Evolutionary conservation across 2,888 invertebrate genomes (phyloP).

Genomic region (Athalia rosae): DNA sequence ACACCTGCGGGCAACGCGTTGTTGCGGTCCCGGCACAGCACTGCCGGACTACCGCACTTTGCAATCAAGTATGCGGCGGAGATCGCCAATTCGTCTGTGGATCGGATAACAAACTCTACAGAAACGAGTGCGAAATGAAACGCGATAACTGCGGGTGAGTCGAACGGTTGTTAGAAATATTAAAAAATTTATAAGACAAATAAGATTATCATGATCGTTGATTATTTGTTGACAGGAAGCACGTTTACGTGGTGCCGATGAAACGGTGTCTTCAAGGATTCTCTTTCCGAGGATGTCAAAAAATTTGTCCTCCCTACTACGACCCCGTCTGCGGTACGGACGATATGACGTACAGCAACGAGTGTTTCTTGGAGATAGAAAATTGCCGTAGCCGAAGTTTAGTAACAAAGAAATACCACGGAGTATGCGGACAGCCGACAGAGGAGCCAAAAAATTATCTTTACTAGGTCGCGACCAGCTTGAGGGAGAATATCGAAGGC

Average conservation of each 20-base stretch:
- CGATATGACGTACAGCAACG: slow-evolving; percentile 93
- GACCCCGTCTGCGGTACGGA: slow-evolving; percentile 96
- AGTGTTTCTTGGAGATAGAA: slow-evolving; percentile 93
- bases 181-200: neutral
- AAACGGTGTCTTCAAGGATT: slow-evolving; percentile 90
- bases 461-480: slow-evolving; percentile 75
- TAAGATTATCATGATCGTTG: slow-evolving; percentile 47
- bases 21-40: slow-evolving; percentile 88
- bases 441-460: slow-evolving; percentile 92
- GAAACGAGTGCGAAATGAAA: slow-evolving; percentile 93
- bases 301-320: slow-evolving; percentile 90
- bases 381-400: slow-evolving; percentile 89
- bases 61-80: slow-evolving; percentile 84
- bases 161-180: slow-evolving; percentile 1
- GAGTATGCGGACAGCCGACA: slow-evolving; percentile 89
- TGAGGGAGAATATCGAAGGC: neutral
- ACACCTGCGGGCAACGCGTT: slow-evolving; percentile 91
- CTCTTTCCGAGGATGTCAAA: slow-evolving; percentile 89
- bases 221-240: slow-evolving; percentile 78
- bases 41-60: slow-evolving; percentile 90
- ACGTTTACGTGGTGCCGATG: slow-evolving; percentile 92
- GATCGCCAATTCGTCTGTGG: slow-evolving; percentile 91
- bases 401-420: slow-evolving; percentile 86
- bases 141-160: slow-evolving; percentile 90
- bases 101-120: slow-evolving; percentile 92